A percentile compares a stretch with the other conserved stretches of the same genome.
Conservation (phyloP, 2,113 vertebrate species). For the Peucedramus taeniatus region DNA sequence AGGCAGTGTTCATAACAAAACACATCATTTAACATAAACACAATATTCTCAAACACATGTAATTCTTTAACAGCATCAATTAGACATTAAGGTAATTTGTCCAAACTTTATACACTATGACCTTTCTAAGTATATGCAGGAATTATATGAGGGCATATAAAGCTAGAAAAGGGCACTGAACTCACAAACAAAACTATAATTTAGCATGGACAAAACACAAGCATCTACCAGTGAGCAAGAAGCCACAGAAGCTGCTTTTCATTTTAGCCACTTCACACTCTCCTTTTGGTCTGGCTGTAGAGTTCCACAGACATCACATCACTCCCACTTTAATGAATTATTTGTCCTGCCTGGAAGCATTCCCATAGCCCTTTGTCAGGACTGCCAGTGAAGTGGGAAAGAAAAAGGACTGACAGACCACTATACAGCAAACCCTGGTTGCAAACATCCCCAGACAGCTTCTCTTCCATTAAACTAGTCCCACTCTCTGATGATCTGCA, state of each 20-base stretch:
- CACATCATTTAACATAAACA: not conserved
- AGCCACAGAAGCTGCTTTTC: not conserved
- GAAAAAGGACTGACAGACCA: not conserved
- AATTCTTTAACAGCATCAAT: not conserved
- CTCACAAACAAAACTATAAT: not conserved
- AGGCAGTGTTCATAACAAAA: not conserved
- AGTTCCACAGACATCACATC: not conserved
- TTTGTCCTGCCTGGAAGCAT: not conserved
- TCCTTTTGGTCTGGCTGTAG: not conserved
- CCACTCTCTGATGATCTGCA: not conserved
- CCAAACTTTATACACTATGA: not conserved
- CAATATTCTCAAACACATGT: not conserved
- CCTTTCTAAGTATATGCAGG: not conserved
- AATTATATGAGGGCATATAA: not conserved
- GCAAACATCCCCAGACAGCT: not conserved
- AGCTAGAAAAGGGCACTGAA: not conserved
- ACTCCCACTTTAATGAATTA: not conserved
- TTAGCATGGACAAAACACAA: not conserved
- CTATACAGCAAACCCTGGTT: fast-evolving
- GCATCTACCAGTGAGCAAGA: not conserved
- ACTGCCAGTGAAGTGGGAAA: not conserved
- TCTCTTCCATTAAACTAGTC: not conserved
- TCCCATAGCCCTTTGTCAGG: not conserved
- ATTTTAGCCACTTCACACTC: not conserved
- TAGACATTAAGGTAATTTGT: not conserved